Evolutionary conservation across 2,888 invertebrate species (phyloP), one percentile per base, ranked within the genome.

Genomic region (Melitaea athalia): DNA sequence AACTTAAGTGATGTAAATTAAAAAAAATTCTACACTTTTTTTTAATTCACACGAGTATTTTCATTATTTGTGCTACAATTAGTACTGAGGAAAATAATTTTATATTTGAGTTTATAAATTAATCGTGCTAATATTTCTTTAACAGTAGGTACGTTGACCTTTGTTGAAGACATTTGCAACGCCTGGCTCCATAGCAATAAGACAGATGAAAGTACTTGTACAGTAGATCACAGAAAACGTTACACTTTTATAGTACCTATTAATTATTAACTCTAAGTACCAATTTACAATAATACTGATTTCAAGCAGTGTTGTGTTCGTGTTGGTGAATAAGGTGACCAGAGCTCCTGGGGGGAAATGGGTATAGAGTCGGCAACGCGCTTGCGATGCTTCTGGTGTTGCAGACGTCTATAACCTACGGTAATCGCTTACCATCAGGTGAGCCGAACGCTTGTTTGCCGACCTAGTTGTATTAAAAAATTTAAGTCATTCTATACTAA

Each of bases 31-130:
- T 57, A 11, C 38, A 42, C 8, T 3, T n/a, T 38, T n/a, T 7
- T 57, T 7, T 33, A 38, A 15, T 15, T 57, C 57, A 57, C 57
- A 57, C 57, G 42, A 14, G 4, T 15, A 52, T 52, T 57, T 15
- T 42, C 15, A n/a, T 38, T 38, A n/a, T 52, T 5, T 38, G 8
- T 38, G 38, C 4, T 38, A 38, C 38, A 38, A 38, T 38, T 38
- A 38, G 6, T 38, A 15, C 49, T 15, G n/a, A 50, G 49, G 8
- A 5, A 49, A 49, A 24, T 24, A 52, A 49, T 38, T 64, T 49
- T 59, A 64, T 42, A 12, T 59, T 31, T 24, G 24, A 24, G 24
- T n/a, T 24, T 33, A 64, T 59, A 17, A 8, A 57, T 38, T 3
- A 38, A 5, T 38, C 38, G 0, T 38, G 38, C 38, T 38, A 38